These are phyloP conservation scores for Anas flavirostris DNA, from an alignment of 2,797 vertebrate species.

Conservation along the genomic window DNA sequence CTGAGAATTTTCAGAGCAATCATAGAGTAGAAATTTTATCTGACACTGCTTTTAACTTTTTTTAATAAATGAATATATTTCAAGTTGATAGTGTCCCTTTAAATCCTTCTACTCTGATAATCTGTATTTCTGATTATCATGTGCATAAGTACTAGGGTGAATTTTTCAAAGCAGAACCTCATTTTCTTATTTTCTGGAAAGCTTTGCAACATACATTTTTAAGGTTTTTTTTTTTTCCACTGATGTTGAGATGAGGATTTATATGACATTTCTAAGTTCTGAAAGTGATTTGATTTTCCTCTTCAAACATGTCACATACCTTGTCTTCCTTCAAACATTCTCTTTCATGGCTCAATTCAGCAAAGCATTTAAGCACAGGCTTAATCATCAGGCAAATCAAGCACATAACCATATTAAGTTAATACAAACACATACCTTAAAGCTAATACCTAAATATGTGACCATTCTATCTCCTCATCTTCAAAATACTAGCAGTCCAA, in stretches of 20 bases:
- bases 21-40: not conserved
- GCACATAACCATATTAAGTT: not conserved
- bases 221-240: not conserved
- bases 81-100: not conserved
- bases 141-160: not conserved
- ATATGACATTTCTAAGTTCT: slow-evolving; percentile 38
- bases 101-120: slow-evolving; percentile 27
- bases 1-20: not conserved
- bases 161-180: slow-evolving; percentile 42
- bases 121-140: slow-evolving; percentile 32
- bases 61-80: not conserved
- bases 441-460: not conserved
- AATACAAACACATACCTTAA: not conserved
- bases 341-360: not conserved
- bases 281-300: slow-evolving; percentile 13
- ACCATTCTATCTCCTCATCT: not conserved
- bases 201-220: not conserved
- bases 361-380: slow-evolving; percentile 3
- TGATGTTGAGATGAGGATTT: slow-evolving; percentile 27
- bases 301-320: slow-evolving; percentile 12
- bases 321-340: slow-evolving; percentile 5
- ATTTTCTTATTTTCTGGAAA: slow-evolving; percentile 38
- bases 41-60: not conserved
- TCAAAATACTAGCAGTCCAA: slow-evolving; percentile 4
- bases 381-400: slow-evolving; percentile 24